A percentile compares a stretch with the other conserved stretches of the same genome.
Evolutionary conservation across 2,113 vertebrate genomes (phyloP).

Genomic region (Indri indri): DNA sequence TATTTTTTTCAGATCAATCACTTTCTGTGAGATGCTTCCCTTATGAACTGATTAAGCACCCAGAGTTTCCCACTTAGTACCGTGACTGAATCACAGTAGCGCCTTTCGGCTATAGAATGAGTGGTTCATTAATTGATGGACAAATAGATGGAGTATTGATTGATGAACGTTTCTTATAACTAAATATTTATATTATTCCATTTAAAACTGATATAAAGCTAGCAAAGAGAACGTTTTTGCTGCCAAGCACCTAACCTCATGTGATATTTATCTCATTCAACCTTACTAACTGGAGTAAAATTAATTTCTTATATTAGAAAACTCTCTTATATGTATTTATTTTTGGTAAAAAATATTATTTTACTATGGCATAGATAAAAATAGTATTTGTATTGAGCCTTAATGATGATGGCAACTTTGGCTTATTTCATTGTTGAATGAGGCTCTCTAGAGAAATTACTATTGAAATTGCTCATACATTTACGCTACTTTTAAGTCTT

Average conservation of each 20-base stretch:
- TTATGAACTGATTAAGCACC: neutral
- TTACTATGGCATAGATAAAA: neutral
- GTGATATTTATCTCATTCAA: neutral
- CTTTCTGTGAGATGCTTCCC: neutral
- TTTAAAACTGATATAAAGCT: neutral
- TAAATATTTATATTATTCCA: neutral
- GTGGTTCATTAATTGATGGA: neutral
- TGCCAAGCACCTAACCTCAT: neutral
- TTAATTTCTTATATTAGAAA: neutral
- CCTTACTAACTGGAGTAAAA: neutral
- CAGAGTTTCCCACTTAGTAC: neutral
- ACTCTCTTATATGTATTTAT: neutral
- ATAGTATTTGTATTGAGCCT: neutral
- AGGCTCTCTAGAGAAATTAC: neutral
- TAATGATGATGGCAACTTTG: neutral
- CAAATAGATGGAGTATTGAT: neutral
- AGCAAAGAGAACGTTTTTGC: neutral
- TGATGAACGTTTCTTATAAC: neutral
- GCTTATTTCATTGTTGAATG: neutral
- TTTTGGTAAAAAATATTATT: neutral
- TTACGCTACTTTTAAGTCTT: neutral
- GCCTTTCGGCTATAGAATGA: neutral
- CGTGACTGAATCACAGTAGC: neutral
- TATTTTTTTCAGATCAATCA: neutral
- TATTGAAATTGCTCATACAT: neutral